Evolutionary conservation across 2,113 vertebrate species (phyloP), one percentile per base, ranked within the genome.

Genomic region (Cyanoramphus novaezelandiae): DNA sequence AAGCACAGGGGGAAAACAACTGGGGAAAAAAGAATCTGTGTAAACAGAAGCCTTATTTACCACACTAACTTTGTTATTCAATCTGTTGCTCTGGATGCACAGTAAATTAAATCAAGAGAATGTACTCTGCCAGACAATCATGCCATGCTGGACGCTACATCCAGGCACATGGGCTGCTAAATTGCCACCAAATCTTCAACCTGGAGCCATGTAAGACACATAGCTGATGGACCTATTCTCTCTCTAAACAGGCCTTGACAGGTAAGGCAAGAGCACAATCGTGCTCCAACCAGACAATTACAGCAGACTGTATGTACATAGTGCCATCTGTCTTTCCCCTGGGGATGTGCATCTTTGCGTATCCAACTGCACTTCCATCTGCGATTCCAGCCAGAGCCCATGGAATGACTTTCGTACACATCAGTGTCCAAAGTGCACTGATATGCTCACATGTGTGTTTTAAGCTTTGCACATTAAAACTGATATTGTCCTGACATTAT

Each of bases 331-430:
- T 50, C 41, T 65, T 76, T 82, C 65, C 65, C 64, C 43, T 16
- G 25, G 65, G 49, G 88, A 55, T 9, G 29, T 46, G 35, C 55
- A 70, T 62, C 69, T 79, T 70, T 31, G 19, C 29, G 18, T 55
- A 31, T 50, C 35, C 35, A 57, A 12, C 16, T 75, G 29, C 41
- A n/a, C 17, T 43, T 91, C 41, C 46, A 75, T 57, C 46, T 83
- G 72, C 0, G 0, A 59, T 47, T 69, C 33, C 75, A 60, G 29
- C 39, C 62, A 13, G 18, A 79, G 31, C 8, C 49, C 1, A 0
- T 33, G 35, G 44, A 55, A 50, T 43, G 10, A 62, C 55, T 59
- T 74, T n/a, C 21, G 27, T 5, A 46, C 29, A 15, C 11, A 47
- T 15, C 27, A 6, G 15, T 17, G 11, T 28, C 52, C n/a, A 44